These are phyloP conservation scores for Chelonus insularis DNA, from an alignment of 1,140 invertebrate species.

Conservation along the genomic window DNA sequence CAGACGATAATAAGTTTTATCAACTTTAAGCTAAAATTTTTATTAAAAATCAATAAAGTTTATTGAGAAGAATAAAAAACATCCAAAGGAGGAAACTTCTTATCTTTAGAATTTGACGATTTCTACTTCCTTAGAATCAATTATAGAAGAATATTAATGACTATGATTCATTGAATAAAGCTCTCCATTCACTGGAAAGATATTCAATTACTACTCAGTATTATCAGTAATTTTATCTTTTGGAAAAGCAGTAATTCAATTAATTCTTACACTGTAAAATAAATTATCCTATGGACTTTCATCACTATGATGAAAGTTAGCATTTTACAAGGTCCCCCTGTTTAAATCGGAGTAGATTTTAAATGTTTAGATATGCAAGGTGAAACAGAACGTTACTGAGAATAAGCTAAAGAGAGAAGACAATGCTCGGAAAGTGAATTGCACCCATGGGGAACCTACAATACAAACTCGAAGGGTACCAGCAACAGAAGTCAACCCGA, in stretches of 20 bases:
- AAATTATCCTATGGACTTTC: background rate
- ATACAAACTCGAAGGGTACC: slow-evolving; percentile 27
- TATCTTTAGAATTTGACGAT: background rate
- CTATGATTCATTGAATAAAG: background rate
- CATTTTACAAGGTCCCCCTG: background rate
- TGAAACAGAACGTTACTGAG: background rate
- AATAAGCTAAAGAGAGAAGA: background rate
- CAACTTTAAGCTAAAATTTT: background rate
- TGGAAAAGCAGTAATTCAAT: background rate
- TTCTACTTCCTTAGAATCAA: background rate
- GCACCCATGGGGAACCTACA: slow-evolving; percentile 43
- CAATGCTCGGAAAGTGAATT: slow-evolving; percentile 41
- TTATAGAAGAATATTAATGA: background rate
- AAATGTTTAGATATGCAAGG: background rate
- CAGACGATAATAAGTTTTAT: too few species aligned
- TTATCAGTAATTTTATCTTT: background rate
- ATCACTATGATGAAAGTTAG: background rate
- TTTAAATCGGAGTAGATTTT: background rate
- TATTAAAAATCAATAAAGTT: too few species aligned
- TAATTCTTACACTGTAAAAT: background rate
- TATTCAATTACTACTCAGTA: too few species aligned
- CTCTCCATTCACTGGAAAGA: background rate
- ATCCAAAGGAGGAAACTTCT: background rate
- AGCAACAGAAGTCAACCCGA: slow-evolving; percentile 42
- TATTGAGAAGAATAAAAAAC: background rate